These are phyloP conservation scores for Percopsis transmontana DNA, from an alignment of 2,113 vertebrate species.

Conservation along the genomic window DNA sequence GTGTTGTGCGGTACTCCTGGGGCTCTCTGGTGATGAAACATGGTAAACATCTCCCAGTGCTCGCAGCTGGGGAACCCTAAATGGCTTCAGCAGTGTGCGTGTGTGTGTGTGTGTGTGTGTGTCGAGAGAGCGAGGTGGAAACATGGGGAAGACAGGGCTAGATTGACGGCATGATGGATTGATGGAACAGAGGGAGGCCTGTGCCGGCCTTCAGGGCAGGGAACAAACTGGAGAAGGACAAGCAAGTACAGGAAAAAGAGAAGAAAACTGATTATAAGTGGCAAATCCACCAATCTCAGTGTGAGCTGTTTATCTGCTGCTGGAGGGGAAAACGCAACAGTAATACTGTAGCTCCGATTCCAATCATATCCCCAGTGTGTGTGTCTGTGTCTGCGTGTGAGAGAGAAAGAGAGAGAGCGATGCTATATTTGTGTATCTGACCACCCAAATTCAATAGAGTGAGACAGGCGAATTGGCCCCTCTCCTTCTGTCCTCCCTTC, in stretches of 20 bases:
- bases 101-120: too few species aligned
- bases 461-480: conserved; percentile 35
- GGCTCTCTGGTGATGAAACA: conserved; percentile 33
- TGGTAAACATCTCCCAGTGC: conserved; percentile 48
- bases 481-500: conserved; percentile 50
- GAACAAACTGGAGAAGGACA: conserved; percentile 47
- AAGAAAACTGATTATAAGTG: conserved; percentile 58
- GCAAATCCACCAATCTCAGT: conserved; percentile 48
- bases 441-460: conserved; percentile 40
- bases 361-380: conserved; percentile 39
- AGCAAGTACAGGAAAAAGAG: conserved; percentile 42
- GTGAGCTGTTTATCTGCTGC: conserved; percentile 45
- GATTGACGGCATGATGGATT: conserved; percentile 22
- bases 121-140: conserved; percentile 22
- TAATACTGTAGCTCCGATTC: conserved; percentile 30
- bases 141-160: background rate
- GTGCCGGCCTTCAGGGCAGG: conserved; percentile 44
- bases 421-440: conserved; percentile 24
- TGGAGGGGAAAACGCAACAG: conserved; percentile 45
- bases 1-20: conserved; percentile 27
- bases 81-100: conserved; percentile 33
- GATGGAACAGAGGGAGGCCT: conserved; percentile 47
- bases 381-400: conserved; percentile 10
- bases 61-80: conserved; percentile 52
- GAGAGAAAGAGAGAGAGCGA: background rate